Conservation (phyloP, 1,140 invertebrate genomes). For the Cyclina sinensis region DNA sequence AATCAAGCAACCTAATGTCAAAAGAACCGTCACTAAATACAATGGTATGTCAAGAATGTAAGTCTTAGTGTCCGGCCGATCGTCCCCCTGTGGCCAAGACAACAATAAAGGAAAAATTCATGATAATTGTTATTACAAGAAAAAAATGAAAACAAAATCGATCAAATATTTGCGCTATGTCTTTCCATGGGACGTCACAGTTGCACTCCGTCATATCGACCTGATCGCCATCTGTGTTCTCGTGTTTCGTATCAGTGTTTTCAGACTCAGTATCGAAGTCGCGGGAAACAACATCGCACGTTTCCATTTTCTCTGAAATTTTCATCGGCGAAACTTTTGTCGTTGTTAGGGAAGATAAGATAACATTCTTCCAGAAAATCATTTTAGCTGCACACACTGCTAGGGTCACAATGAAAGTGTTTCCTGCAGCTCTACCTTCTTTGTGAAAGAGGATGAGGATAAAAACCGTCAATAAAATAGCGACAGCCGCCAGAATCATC, state of each 20-base stretch:
- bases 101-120: conserved; percentile 30
- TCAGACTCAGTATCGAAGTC: neutral
- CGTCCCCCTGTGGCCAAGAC: neutral
- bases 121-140: neutral
- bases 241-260: neutral
- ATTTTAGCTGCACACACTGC: neutral
- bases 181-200: conserved; percentile 13
- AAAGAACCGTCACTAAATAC: too few species aligned
- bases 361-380: neutral
- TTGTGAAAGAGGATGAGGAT: conserved; percentile 27
- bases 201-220: neutral
- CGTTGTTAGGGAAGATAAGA: neutral
- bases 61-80: neutral
- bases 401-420: neutral
- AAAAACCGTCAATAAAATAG: conserved; percentile 15
- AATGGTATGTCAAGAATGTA: too few species aligned
- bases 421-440: neutral
- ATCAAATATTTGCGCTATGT: neutral
- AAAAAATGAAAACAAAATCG: conserved; percentile 42
- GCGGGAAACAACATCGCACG: neutral
- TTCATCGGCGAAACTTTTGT: neutral
- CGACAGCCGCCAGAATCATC: conserved; percentile 1
- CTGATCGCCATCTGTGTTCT: neutral
- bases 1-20: too few species aligned
- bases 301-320: neutral